Evolutionary conservation across 1,140 invertebrate genomes (phyloP).

Genomic region (Bombus balteatus): DNA sequence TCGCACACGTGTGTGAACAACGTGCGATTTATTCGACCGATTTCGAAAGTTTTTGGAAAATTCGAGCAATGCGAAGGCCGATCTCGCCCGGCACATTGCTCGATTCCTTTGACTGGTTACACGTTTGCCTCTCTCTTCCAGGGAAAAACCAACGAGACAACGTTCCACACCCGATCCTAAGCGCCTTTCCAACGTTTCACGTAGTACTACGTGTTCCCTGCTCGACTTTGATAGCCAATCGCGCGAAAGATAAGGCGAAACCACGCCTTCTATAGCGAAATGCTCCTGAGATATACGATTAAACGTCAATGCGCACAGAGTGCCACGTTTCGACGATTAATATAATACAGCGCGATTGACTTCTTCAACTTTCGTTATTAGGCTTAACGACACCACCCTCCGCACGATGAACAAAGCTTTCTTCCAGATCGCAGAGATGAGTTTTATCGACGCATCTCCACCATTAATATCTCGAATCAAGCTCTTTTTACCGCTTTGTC

Average conservation of each 20-base stretch:
- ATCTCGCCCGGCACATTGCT: neutral
- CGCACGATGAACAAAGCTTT: neutral
- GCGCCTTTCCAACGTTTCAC: constrained; percentile 8
- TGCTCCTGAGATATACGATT: neutral
- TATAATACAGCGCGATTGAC: constrained; percentile 25
- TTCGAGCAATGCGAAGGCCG: constrained; percentile 36
- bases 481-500: constrained; percentile 5
- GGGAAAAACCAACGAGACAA: constrained; percentile 2
- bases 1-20: constrained; percentile 18
- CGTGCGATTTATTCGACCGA: neutral
- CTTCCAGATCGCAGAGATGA: no score
- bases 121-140: neutral
- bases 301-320: constrained; percentile 5
- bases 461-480: neutral
- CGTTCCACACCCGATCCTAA: neutral
- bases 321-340: constrained; percentile 28
- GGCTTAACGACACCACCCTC: neutral
- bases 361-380: constrained; percentile 37
- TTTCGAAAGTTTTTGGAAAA: constrained; percentile 38
- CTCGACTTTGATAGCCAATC: neutral
- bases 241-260: neutral
- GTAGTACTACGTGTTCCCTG: neutral
- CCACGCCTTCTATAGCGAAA: neutral
- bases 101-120: neutral
- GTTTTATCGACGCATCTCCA: constrained; percentile 1